Conservation (phyloP, 2,113 vertebrate genomes). For the Shinisaurus crocodilurus region DNA sequence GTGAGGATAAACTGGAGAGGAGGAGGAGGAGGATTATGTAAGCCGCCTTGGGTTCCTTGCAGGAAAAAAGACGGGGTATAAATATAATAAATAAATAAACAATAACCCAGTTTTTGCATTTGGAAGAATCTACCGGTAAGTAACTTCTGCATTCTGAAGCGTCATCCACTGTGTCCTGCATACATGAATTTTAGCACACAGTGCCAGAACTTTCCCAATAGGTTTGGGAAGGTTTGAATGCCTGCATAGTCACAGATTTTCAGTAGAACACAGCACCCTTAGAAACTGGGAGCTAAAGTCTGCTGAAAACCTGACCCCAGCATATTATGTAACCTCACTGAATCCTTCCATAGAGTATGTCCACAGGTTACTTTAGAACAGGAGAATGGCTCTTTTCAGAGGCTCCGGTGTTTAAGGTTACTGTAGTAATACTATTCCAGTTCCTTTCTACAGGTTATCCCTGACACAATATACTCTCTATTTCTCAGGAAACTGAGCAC, state of each 20-base stretch:
- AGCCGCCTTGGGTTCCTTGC: no score
- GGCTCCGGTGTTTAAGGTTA: constrained; percentile 52
- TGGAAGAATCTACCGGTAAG: background rate
- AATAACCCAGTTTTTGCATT: background rate
- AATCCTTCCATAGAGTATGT: background rate
- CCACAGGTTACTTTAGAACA: constrained; percentile 45
- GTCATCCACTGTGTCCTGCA: background rate
- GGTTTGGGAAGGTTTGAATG: background rate
- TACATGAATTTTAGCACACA: background rate
- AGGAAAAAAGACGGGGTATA: no score
- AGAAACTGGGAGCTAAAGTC: background rate
- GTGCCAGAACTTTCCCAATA: background rate
- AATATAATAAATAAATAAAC: no score
- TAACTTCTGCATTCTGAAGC: background rate
- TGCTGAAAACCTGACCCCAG: background rate
- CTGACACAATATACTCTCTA: constrained; percentile 72
- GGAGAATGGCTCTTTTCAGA: constrained; percentile 38
- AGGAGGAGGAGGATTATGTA: no score
- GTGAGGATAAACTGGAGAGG: no score
- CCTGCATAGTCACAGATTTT: background rate
- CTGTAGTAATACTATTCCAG: constrained; percentile 66
- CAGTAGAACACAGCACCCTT: background rate
- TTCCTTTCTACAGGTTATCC: constrained; percentile 60
- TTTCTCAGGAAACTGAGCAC: constrained; percentile 67
- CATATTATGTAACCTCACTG: constrained; percentile 1